Conservation (phyloP, 2,888 invertebrate species). For the Choreutis nemorana region DNA sequence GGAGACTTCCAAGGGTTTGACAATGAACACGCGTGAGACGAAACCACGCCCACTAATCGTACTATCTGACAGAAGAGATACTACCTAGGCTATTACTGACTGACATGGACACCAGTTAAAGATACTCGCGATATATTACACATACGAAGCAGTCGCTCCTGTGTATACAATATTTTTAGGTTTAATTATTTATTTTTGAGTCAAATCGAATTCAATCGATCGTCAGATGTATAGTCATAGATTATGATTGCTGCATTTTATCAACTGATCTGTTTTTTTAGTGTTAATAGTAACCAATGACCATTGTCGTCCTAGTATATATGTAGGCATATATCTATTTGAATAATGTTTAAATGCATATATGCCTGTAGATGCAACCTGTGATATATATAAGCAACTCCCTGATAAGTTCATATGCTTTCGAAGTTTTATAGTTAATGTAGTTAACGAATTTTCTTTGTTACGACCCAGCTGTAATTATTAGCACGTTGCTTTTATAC, state of each 20-base stretch:
- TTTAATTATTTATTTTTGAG: background rate
- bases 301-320: conserved; percentile 23
- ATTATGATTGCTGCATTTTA: no score
- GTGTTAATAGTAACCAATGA: conserved; percentile 17
- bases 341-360: conserved; percentile 7
- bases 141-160: no score
- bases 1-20: conserved; percentile 57
- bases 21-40: conserved; percentile 39
- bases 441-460: background rate
- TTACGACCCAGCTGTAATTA: background rate
- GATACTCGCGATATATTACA: no score
- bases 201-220: background rate
- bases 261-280: no score
- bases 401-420: conserved; percentile 9
- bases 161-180: no score
- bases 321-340: conserved; percentile 20
- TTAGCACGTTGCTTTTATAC: background rate
- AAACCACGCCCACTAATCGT: no score
- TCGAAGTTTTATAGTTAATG: background rate
- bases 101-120: no score
- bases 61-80: no score
- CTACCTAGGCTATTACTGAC: no score
- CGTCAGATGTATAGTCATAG: no score
- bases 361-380: conserved; percentile 31
- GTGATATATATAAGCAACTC: conserved; percentile 40